Conservation (phyloP, 2,797 vertebrate species). For the Tragelaphus eurycerus region DNA sequence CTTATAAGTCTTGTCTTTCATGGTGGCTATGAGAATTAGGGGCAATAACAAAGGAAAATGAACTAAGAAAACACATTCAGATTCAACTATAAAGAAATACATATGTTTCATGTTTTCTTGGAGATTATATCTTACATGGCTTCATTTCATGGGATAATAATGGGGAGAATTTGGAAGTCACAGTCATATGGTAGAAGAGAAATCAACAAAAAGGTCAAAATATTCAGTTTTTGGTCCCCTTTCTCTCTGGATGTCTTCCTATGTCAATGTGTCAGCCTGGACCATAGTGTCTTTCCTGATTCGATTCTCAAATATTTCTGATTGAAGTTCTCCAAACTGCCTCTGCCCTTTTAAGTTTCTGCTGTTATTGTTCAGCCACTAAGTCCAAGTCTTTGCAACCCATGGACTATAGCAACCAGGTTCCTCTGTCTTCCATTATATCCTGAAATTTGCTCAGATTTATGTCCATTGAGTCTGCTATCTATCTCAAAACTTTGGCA, state of each 20-base stretch:
- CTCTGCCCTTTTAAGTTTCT: neutral
- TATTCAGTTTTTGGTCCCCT: neutral
- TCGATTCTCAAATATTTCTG: neutral
- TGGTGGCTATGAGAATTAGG: neutral
- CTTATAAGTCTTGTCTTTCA: neutral
- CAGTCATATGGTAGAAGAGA: neutral
- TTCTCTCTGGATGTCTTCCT: neutral
- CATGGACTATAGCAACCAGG: neutral
- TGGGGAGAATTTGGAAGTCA: neutral
- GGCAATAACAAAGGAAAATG: neutral
- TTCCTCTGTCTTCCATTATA: neutral
- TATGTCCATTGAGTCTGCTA: too few species aligned
- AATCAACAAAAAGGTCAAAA: neutral
- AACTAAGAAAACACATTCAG: neutral
- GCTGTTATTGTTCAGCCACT: neutral
- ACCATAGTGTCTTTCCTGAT: neutral
- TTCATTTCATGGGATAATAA: neutral
- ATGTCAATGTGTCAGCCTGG: neutral
- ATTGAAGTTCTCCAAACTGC: neutral
- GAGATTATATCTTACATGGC: neutral
- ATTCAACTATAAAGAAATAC: neutral
- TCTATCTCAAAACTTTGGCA: too few species aligned
- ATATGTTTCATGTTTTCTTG: accelerated
- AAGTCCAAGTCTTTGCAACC: neutral
- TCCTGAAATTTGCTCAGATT: too few species aligned